Percentiles rank a stretch among this genome's conserved stretches.
phyloP scores from a whole-genome alignment of 2,113 vertebrate species.

The Mustela lutreola region DNA sequence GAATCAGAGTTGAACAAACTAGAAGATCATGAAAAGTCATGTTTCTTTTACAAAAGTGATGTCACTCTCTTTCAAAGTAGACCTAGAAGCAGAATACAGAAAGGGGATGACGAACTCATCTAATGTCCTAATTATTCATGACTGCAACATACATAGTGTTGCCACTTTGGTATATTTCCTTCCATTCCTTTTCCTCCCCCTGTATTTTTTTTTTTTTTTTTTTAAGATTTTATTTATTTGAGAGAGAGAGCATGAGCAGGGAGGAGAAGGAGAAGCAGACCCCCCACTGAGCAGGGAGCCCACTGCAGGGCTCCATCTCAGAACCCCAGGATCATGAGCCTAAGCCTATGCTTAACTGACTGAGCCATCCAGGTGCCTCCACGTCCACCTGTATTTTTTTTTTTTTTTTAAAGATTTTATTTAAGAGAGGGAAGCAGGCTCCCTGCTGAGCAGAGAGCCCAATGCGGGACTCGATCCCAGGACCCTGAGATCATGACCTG shows the following conservation, averaged over 20 bases:
- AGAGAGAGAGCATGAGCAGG: background rate
- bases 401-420: too few species aligned
- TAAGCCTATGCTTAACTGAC: background rate
- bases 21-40: background rate
- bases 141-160: background rate
- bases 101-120: background rate
- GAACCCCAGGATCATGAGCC: background rate
- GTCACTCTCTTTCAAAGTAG: background rate
- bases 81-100: background rate
- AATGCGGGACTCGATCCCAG: too few species aligned
- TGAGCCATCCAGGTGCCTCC: background rate
- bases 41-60: background rate
- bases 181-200: background rate
- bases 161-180: slow-evolving; percentile 1
- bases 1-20: background rate
- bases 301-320: background rate
- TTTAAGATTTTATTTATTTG: background rate
- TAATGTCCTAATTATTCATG: background rate
- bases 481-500: too few species aligned
- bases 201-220: background rate
- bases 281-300: background rate
- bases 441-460: too few species aligned
- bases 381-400: background rate
- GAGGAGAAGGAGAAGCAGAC: background rate
- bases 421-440: too few species aligned